Evolutionary conservation across 2,113 vertebrate species (phyloP), one percentile per base, ranked within the genome.

Genomic region (Serinus canaria): DNA sequence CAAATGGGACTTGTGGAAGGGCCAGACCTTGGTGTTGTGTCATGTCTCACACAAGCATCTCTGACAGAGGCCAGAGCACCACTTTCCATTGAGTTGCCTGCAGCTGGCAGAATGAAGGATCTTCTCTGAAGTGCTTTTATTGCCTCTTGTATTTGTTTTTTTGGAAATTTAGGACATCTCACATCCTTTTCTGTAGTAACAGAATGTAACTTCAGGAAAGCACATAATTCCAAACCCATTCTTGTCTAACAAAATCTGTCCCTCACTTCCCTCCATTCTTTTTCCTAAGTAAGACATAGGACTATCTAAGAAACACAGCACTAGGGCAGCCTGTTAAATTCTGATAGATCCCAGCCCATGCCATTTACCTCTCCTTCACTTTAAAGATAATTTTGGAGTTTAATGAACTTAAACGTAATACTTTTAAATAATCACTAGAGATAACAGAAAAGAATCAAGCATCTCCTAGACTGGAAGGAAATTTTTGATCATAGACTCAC

Each of bases 381-480:
- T 95, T 94, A 94, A 92, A 95, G 72, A 92, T 96, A 95, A 96
- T 95, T 97, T 96, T 96, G 70, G 93, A 94, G 89, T 89, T 96
- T 97, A 97, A 97, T 96, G 94, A 96, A 97, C 93, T 95, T 96
- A 97, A 97, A 94, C 0, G 8, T 83, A 92, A 94, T 95, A 87
- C 87, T 96, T 97, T 94, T 90, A 96, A 96, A 96, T 96, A 95
- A 97, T 96, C 96, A 94, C 89, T 87, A 87, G 92, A 96, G 92
- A 95, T 94, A 97, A 95, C 75, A 96, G 58, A 95, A 90, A 60
- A 94, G 96, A 97, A 91, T 66, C 66, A 94, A 94, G 59, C 87
- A 78, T 63, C 62, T 96, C 76, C 76, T 46, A 73, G 82, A 91
- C 76, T 87, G 87, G 82, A 88, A 82, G 76, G 47, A 87, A 95